Conservation (phyloP, 2,888 invertebrate species). For the Hyppa rectilinea region DNA sequence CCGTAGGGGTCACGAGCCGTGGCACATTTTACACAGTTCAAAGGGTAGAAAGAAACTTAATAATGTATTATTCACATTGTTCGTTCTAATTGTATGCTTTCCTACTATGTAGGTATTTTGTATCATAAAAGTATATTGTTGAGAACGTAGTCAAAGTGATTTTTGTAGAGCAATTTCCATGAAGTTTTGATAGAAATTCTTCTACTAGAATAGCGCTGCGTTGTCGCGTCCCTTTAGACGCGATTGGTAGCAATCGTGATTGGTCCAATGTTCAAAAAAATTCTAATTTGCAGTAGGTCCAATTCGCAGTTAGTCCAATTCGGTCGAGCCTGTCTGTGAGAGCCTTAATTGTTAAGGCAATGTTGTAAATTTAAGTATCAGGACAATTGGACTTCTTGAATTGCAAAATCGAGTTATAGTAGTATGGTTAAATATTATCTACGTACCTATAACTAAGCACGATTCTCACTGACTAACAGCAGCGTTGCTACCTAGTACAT, state of each 20-base stretch:
- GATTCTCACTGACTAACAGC: background rate
- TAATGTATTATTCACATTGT: constrained; percentile 34
- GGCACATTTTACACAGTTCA: constrained; percentile 30
- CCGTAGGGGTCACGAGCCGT: constrained; percentile 51
- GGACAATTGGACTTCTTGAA: background rate
- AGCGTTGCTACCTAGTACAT: background rate
- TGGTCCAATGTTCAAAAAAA: too few relatives aligned
- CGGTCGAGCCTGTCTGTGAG: too few relatives aligned
- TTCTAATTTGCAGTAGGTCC: too few relatives aligned
- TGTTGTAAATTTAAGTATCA: background rate
- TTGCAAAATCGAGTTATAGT: background rate
- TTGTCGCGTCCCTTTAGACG: too few relatives aligned
- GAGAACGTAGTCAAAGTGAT: too few relatives aligned
- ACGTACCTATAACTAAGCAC: background rate
- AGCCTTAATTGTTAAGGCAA: too few relatives aligned
- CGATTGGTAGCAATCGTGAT: too few relatives aligned
- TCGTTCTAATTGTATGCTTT: background rate
- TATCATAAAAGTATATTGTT: background rate
- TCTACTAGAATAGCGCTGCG: too few relatives aligned
- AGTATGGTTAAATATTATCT: background rate
- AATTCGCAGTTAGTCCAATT: too few relatives aligned
- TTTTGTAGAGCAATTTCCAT: too few relatives aligned
- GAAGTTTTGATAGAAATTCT: too few relatives aligned
- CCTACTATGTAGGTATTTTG: background rate
- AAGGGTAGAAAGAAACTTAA: constrained; percentile 24